These are phyloP conservation scores for Thereva nobilitata DNA, from an alignment of 2,888 invertebrate species.

Conservation along the genomic window DNA sequence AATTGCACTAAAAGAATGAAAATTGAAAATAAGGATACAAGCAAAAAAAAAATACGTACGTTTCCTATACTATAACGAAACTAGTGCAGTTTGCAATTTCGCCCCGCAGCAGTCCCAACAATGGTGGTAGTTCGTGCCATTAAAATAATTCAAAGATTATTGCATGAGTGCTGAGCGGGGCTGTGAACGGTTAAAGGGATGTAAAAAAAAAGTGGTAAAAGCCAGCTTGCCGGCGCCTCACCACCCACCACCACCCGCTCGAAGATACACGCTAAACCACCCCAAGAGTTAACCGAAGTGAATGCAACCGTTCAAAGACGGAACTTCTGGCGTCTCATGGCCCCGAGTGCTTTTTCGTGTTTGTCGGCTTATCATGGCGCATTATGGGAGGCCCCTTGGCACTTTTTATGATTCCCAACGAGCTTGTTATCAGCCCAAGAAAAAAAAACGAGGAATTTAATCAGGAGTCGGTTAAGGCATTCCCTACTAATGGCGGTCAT, in stretches of 20 bases:
- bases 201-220: too few relatives aligned
- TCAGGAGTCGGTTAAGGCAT: constrained; percentile 19
- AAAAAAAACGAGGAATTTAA: constrained; percentile 24
- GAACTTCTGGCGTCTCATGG: constrained; percentile 16
- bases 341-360: constrained; percentile 29
- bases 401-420: constrained; percentile 18
- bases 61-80: too few relatives aligned
- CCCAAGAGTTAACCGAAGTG: constrained; percentile 3
- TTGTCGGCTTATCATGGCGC: constrained; percentile 19
- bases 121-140: too few relatives aligned
- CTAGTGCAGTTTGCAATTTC: too few relatives aligned
- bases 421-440: constrained; percentile 16
- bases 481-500: constrained; percentile 21
- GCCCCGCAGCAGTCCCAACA: too few relatives aligned
- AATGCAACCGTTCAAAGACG: constrained; percentile 22
- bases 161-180: too few relatives aligned
- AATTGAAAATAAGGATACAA: too few relatives aligned
- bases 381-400: constrained; percentile 5
- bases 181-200: too few relatives aligned
- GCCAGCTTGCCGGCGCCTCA: too few relatives aligned
- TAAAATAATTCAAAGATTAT: too few relatives aligned
- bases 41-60: too few relatives aligned
- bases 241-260: constrained; percentile 1
- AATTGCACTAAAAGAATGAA: too few relatives aligned
- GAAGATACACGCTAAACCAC: constrained; percentile 9